Evolutionary conservation across 2,888 invertebrate genomes (phyloP).

Genomic region (Mellilla xanthometata): DNA sequence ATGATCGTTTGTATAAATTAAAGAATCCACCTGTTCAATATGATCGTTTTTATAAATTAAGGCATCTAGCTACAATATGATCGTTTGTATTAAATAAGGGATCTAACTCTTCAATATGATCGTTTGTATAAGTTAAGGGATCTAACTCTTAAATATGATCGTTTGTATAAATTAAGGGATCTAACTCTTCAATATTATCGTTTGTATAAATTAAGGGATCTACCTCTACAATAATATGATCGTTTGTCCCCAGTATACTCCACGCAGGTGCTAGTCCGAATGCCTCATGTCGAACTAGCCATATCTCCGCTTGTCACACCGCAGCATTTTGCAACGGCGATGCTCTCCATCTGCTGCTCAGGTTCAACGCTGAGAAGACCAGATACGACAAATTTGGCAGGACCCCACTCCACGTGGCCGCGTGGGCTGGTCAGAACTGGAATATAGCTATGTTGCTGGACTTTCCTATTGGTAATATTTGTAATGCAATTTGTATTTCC

Average conservation of each 20-base stretch:
- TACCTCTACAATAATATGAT: not conserved
- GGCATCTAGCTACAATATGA: no score
- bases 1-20: no score
- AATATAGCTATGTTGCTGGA: constrained; percentile 44
- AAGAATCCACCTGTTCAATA: no score
- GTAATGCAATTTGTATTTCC: no score
- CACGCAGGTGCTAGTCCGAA: constrained; percentile 39
- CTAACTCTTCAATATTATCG: no score
- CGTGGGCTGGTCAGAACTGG: constrained; percentile 48
- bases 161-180: no score
- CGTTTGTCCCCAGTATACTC: constrained; percentile 32
- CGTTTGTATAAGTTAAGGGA: no score
- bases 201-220: not conserved
- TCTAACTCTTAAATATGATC: no score
- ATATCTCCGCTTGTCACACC: constrained; percentile 47
- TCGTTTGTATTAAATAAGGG: no score
- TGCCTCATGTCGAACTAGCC: constrained; percentile 34
- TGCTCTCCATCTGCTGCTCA: constrained; percentile 48
- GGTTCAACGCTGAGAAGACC: constrained; percentile 41
- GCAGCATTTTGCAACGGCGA: constrained; percentile 50
- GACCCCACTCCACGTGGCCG: constrained; percentile 62
- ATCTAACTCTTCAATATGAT: no score
- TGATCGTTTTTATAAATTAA: no score
- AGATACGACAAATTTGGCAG: constrained; percentile 52
- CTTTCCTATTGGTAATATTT: constrained; percentile 36